Conservation (phyloP, 2,888 invertebrate genomes). For the Erynnis tages region DNA sequence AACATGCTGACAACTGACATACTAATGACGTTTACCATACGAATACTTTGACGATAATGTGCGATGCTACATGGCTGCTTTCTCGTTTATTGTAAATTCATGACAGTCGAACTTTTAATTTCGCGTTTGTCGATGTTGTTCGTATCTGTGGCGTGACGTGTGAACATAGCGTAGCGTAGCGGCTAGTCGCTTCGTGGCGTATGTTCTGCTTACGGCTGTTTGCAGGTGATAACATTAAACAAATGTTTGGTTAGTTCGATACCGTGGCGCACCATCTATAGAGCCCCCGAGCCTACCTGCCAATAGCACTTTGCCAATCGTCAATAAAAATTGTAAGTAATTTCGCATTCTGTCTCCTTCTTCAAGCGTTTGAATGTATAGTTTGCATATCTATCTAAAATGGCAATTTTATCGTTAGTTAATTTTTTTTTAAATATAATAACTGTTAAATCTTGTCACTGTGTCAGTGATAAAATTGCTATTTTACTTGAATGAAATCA, state of each 20-base stretch:
- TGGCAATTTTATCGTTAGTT: neutral
- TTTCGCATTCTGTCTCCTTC: conserved; percentile 18
- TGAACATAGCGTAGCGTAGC: conserved; percentile 44
- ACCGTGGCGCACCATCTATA: conserved; percentile 64
- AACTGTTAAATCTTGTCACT: no score
- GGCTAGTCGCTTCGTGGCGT: conserved; percentile 65
- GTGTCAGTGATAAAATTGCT: neutral
- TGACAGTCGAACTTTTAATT: conserved; percentile 13
- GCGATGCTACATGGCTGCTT: no score
- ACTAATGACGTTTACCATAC: no score
- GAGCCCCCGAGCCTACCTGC: conserved; percentile 44
- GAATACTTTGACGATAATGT: no score
- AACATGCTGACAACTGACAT: no score
- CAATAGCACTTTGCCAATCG: conserved; percentile 53
- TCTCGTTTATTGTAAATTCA: neutral
- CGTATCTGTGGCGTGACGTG: conserved; percentile 19
- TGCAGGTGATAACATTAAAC: conserved; percentile 80
- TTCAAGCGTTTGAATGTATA: conserved; percentile 13
- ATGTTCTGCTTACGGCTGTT: conserved; percentile 71
- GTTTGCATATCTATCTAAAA: neutral
- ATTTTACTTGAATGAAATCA: neutral
- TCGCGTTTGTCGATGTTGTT: conserved; percentile 18
- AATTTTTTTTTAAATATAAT: no score
- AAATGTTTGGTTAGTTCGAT: conserved; percentile 81
- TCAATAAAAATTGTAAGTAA: conserved; percentile 65